Evolutionary conservation across 2,113 vertebrate genomes (phyloP).

Genomic region (Daboia siamensis): DNA sequence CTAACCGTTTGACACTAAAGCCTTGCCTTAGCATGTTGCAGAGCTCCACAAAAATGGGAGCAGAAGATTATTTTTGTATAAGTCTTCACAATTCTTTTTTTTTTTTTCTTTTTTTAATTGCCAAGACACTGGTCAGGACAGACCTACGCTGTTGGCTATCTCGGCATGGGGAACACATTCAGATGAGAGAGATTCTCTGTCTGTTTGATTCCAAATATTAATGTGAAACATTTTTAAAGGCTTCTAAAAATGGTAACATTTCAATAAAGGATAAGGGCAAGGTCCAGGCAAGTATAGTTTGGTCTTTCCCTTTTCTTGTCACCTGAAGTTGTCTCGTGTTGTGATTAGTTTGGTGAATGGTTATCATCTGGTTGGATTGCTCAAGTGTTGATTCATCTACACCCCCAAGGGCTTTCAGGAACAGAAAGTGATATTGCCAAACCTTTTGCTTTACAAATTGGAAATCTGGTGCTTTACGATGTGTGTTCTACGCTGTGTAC

Average conservation of each 20-base stretch:
- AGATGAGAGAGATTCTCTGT: not conserved
- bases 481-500: not conserved
- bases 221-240: not conserved
- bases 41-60: not conserved
- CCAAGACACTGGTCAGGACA: conserved; percentile 3
- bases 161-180: not conserved
- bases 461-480: not conserved
- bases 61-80: conserved; percentile 13
- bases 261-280: conserved; percentile 12
- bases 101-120: not conserved
- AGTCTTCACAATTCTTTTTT: not conserved
- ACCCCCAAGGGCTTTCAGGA: not conserved
- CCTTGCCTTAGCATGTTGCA: not conserved
- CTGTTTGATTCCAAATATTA: not conserved
- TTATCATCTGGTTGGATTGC: not conserved
- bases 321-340: not conserved
- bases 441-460: not conserved
- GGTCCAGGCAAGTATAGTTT: not conserved
- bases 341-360: not conserved
- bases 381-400: not conserved
- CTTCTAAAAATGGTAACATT: not conserved
- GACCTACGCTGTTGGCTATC: not conserved
- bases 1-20: conserved; percentile 19
- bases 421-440: not conserved
- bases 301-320: not conserved